A percentile compares a stretch with the other conserved stretches of the same genome.
Evolutionary conservation across 2,113 vertebrate genomes (phyloP).

Genomic region (Corythornis madagascariensis): DNA sequence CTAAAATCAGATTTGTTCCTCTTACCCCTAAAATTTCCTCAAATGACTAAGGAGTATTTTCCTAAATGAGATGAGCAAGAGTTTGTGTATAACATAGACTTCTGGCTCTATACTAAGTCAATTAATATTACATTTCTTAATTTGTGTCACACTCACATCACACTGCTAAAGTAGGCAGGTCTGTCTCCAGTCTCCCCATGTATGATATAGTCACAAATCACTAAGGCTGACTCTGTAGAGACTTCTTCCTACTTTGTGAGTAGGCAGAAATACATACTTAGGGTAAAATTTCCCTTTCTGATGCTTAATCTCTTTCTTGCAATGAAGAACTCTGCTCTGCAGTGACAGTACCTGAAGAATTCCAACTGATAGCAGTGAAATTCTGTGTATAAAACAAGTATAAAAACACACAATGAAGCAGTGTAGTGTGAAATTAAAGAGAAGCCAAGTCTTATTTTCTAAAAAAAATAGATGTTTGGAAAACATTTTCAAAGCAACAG

Average conservation of each 20-base stretch:
- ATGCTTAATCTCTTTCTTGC: slow-evolving; percentile 22
- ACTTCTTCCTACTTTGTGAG: neutral
- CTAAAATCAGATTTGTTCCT: neutral
- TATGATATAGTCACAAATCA: neutral
- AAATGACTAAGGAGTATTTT: neutral
- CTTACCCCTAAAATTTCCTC: neutral
- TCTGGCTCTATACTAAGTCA: neutral
- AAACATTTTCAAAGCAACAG: neutral
- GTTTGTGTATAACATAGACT: neutral
- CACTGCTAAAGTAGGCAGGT: neutral
- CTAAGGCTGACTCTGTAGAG: neutral
- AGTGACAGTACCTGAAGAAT: slow-evolving; percentile 53
- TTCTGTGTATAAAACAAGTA: neutral
- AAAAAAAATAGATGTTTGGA: neutral
- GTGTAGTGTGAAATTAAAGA: neutral
- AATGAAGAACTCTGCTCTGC: slow-evolving; percentile 57
- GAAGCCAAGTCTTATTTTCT: neutral
- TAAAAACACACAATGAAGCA: neutral
- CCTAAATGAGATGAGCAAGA: neutral
- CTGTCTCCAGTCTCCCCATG: neutral
- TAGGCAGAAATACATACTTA: neutral
- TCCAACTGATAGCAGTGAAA: slow-evolving; percentile 6
- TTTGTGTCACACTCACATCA: neutral
- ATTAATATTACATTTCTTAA: neutral
- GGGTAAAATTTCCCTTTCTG: neutral